Evolutionary conservation across 2,113 vertebrate genomes (phyloP), one percentile per base, ranked within the genome.

Genomic region (Ictidomys tridecemlineatus): DNA sequence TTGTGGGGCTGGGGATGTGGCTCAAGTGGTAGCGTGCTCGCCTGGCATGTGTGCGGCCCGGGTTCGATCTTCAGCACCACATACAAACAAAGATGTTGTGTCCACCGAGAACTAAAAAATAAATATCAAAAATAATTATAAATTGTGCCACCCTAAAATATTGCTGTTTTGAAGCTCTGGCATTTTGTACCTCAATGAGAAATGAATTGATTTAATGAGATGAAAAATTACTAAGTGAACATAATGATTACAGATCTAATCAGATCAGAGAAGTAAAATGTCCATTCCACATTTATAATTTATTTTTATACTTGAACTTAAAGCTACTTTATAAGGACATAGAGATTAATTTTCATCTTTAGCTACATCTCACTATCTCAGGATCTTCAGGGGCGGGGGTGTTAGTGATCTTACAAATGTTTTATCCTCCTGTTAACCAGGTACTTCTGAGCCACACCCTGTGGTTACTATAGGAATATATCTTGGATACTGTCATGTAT

Each of bases 401-500:
- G 48, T 63, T 2, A 0, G 4, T 67, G 9, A 83, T 61, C 11
- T 48, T n/a, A 32, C 10, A 17, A 30, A 13, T 48, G 74, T 91
- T 92, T 94, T 72, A 17, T 63, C 90, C 93, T 56, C 91, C 53
- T 84, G 34, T 76, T 78, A 48, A n/a, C 11, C 92, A 87, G 17
- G 63, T 65, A 53, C 45, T 91, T 85, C 5, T 0, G 0, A 86
- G 76, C 82, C 89, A 86, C 93, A 78, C 85, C 91, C 89, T 63
- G 30, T 77, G 42, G 96, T 97, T 89, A 69, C 93, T 92, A n/a
- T 85, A 76, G 93, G 79, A 24, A 78, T 87, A 8, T n/a, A 5
- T 80, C 78, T 95, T 97, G 56, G 88, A 20, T 91, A 93, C 76
- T 24, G 37, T 92, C 74, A 42, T 85, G n/a, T 95, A 14, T 94